phyloP scores from a whole-genome alignment of 1,140 invertebrate species.

The Pachypeltis micranthus region DNA sequence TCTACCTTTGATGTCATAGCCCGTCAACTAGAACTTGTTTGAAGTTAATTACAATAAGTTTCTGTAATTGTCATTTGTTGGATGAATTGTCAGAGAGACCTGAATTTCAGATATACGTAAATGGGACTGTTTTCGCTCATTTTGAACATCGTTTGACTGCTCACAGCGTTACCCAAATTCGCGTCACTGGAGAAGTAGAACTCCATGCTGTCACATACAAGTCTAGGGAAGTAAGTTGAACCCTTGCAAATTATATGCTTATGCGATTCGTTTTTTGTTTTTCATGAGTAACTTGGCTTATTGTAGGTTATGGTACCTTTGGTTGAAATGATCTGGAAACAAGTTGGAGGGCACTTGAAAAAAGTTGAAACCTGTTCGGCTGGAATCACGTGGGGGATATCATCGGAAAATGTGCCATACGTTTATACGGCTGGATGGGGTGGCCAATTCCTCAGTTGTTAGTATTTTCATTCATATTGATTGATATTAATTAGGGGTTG shows the following conservation, averaged over 20 bases:
- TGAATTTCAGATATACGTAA: constrained; percentile 45
- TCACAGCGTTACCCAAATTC: constrained; percentile 53
- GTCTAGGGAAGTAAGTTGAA: constrained; percentile 41
- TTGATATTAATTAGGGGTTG: constrained; percentile 16
- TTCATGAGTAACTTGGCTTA: too few relatives aligned
- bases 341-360: constrained; percentile 71
- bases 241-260: background rate
- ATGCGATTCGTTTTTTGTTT: too few relatives aligned
- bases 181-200: constrained; percentile 55
- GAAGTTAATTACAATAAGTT: too few relatives aligned
- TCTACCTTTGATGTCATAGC: too few relatives aligned
- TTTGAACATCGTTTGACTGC: constrained; percentile 59
- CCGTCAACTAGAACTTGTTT: too few relatives aligned
- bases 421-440: constrained; percentile 79
- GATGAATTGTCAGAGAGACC: too few relatives aligned
- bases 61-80: too few relatives aligned
- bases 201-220: constrained; percentile 53
- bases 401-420: constrained; percentile 72
- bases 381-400: constrained; percentile 78
- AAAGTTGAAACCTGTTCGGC: constrained; percentile 59
- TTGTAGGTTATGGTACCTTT: constrained; percentile 52
- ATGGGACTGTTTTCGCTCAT: constrained; percentile 50
- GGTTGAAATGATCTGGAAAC: constrained; percentile 64
- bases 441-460: constrained; percentile 61
- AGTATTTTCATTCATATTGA: constrained; percentile 18